phyloP scores from a whole-genome alignment of 1,140 invertebrate genomes.

The Frieseomelitta varia region DNA sequence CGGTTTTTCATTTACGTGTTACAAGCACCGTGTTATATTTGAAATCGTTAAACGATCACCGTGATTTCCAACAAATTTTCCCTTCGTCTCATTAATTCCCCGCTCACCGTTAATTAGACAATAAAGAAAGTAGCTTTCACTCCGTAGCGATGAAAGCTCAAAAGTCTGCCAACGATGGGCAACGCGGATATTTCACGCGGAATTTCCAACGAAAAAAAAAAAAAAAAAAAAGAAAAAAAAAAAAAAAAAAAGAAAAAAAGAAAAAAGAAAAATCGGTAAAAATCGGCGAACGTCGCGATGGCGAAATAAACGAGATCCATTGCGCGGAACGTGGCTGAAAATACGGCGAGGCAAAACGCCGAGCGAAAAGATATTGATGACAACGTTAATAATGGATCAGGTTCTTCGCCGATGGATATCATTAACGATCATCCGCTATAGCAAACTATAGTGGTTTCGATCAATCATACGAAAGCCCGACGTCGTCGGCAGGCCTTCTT shows the following conservation, averaged over 20 bases:
- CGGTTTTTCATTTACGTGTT: no score
- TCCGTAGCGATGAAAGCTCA: background rate
- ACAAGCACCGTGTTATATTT: no score
- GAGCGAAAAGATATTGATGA: conserved; percentile 65
- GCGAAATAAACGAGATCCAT: conserved; percentile 5
- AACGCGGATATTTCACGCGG: no score
- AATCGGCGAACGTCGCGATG: background rate
- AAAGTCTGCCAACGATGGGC: background rate
- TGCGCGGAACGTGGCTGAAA: background rate
- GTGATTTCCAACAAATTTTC: no score
- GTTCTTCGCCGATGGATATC: conserved; percentile 67
- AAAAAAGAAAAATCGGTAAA: background rate
- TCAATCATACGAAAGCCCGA: conserved; percentile 70
- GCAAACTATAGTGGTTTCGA: conserved; percentile 64
- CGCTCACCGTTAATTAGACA: no score
- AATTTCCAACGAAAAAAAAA: no score
- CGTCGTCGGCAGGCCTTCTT: conserved; percentile 66
- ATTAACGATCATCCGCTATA: conserved; percentile 68
- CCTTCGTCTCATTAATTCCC: no score
- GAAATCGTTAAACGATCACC: no score
- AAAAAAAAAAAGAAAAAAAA: no score
- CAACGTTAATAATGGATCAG: conserved; percentile 68
- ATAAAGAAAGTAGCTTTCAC: no score
- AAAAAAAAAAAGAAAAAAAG: no score
- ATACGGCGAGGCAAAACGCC: conserved; percentile 20